A percentile compares a stretch with the other conserved stretches of the same genome.
Conservation (phyloP, 2,888 invertebrate species). For the Lissocephala sabroskyi region DNA sequence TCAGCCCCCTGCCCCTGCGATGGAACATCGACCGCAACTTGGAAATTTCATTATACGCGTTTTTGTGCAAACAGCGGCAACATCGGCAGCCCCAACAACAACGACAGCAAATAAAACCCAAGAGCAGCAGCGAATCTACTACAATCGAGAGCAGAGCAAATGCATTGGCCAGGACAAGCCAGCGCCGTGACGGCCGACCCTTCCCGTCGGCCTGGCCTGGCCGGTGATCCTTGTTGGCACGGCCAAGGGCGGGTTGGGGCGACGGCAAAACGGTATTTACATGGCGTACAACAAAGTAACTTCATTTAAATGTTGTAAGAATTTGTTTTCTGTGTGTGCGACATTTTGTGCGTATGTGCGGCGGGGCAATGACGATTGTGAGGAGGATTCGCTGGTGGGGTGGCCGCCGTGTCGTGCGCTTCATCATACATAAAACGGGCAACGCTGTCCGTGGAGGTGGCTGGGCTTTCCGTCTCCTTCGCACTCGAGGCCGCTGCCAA, state of each 20-base stretch:
- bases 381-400: background rate
- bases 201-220: too few species aligned
- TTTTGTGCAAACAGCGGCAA: too few species aligned
- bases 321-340: slow-evolving; percentile 54
- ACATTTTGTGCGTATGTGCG: background rate
- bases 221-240: background rate
- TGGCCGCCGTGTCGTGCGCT: slow-evolving; percentile 8
- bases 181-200: too few species aligned
- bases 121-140: too few species aligned
- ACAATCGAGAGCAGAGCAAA: too few species aligned
- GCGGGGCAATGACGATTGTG: background rate
- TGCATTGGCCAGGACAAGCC: too few species aligned
- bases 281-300: slow-evolving; percentile 52
- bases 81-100: too few species aligned
- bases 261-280: slow-evolving; percentile 27
- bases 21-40: too few species aligned
- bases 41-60: too few species aligned
- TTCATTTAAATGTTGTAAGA: slow-evolving; percentile 65
- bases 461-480: slow-evolving; percentile 17
- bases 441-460: too few species aligned
- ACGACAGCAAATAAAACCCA: too few species aligned
- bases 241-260: background rate
- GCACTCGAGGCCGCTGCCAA: background rate
- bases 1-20: too few species aligned
- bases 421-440: slow-evolving; percentile 6